These are phyloP conservation scores for Neoitamus cyanurus DNA, from an alignment of 2,888 invertebrate species.

Conservation along the genomic window DNA sequence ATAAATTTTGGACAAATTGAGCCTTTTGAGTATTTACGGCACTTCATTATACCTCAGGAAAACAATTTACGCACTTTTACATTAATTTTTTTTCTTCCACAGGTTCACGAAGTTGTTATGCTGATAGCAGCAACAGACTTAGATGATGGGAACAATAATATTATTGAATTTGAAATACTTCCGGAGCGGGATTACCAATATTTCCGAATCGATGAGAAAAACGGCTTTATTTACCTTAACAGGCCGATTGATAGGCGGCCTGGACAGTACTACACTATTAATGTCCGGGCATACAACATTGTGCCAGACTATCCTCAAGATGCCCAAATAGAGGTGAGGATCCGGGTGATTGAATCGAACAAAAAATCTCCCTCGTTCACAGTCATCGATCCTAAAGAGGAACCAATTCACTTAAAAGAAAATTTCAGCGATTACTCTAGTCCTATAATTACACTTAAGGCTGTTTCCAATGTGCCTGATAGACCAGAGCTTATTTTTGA, in stretches of 20 bases:
- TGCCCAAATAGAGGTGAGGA: slow-evolving; percentile 81
- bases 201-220: slow-evolving; percentile 83
- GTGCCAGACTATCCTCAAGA: slow-evolving; percentile 67
- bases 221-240: slow-evolving; percentile 82
- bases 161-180: slow-evolving; percentile 74
- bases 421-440: slow-evolving; percentile 78
- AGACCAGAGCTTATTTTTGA: slow-evolving; percentile 82
- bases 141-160: slow-evolving; percentile 91
- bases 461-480: slow-evolving; percentile 82
- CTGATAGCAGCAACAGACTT: slow-evolving; percentile 92
- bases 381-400: slow-evolving; percentile 68
- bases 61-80: background rate
- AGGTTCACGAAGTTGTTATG: slow-evolving; percentile 76
- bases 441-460: slow-evolving; percentile 77
- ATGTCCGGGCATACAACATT: slow-evolving; percentile 64
- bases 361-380: slow-evolving; percentile 85
- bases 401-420: slow-evolving; percentile 75
- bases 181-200: slow-evolving; percentile 71
- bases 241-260: slow-evolving; percentile 63
- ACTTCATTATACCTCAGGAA: background rate
- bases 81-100: slow-evolving; percentile 50
- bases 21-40: too few species aligned
- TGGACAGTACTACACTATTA: slow-evolving; percentile 63
- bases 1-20: too few species aligned
- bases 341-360: slow-evolving; percentile 87